Evolutionary conservation across 2,888 invertebrate species (phyloP).

Genomic region (Athripsodes cinereus): DNA sequence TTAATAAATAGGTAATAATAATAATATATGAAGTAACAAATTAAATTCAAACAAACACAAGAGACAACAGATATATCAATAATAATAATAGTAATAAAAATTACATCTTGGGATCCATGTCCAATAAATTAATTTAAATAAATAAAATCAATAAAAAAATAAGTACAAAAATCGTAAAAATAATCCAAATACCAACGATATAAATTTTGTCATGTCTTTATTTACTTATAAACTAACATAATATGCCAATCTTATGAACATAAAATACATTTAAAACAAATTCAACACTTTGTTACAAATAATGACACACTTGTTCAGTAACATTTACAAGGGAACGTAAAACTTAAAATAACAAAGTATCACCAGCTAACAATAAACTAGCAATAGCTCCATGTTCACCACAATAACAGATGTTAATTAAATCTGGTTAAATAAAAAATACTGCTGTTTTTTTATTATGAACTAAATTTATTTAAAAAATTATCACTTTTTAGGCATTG

Average conservation of each 20-base stretch:
- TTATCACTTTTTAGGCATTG: neutral
- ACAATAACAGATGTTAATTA: neutral
- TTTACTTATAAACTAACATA: constrained; percentile 13
- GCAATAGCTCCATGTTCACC: neutral
- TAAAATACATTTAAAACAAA: too few relatives aligned
- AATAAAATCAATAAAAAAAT: neutral
- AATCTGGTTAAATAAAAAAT: neutral
- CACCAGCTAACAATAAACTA: neutral
- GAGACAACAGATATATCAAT: too few relatives aligned
- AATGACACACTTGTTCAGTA: neutral
- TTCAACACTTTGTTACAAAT: neutral
- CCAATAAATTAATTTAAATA: neutral
- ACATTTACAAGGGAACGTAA: neutral
- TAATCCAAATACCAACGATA: constrained; percentile 15
- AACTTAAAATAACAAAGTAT: neutral
- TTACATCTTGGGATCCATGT: neutral
- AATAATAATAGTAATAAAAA: neutral
- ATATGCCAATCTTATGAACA: neutral
- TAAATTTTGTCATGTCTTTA: constrained; percentile 20
- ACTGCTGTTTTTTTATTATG: neutral
- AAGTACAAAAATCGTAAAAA: constrained; percentile 1
- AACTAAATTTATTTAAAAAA: neutral
- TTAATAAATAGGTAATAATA: neutral
- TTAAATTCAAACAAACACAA: neutral
- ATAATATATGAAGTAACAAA: neutral